Conservation (phyloP, 2,797 vertebrate species). For the Urocyon cinereoargenteus region DNA sequence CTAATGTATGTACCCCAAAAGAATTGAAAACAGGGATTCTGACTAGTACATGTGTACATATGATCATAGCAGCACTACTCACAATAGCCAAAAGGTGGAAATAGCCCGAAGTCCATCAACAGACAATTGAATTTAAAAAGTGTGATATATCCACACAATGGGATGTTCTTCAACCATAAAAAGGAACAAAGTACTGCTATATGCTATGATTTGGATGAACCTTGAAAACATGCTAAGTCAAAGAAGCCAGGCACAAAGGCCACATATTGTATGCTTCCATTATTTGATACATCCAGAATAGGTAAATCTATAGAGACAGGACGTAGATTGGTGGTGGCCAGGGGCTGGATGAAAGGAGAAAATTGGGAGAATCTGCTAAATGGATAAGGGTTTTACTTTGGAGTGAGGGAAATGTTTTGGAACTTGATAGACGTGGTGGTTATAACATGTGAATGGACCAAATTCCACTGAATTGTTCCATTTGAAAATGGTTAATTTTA, state of each 20-base stretch:
- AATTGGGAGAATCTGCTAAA: neutral
- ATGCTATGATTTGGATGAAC: neutral
- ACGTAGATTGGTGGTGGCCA: neutral
- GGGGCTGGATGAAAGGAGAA: neutral
- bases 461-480: neutral
- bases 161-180: neutral
- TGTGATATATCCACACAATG: neutral
- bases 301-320: neutral
- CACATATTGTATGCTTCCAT: neutral
- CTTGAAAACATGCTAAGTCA: conserved; percentile 30
- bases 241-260: neutral
- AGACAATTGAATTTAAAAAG: neutral
- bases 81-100: neutral
- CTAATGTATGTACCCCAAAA: neutral
- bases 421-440: neutral
- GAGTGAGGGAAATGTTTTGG: neutral
- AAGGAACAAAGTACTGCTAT: neutral
- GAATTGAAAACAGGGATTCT: neutral
- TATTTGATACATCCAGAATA: neutral
- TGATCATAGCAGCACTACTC: neutral
- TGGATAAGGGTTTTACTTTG: conserved; percentile 29
- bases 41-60: neutral
- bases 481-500: conserved; percentile 35
- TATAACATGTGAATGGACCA: neutral
- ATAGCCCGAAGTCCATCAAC: neutral